Percentiles rank a stretch among this genome's conserved stretches.
These are phyloP conservation scores for Lathamus discolor DNA, from an alignment of 2,113 vertebrate genomes.

Conservation along the genomic window DNA sequence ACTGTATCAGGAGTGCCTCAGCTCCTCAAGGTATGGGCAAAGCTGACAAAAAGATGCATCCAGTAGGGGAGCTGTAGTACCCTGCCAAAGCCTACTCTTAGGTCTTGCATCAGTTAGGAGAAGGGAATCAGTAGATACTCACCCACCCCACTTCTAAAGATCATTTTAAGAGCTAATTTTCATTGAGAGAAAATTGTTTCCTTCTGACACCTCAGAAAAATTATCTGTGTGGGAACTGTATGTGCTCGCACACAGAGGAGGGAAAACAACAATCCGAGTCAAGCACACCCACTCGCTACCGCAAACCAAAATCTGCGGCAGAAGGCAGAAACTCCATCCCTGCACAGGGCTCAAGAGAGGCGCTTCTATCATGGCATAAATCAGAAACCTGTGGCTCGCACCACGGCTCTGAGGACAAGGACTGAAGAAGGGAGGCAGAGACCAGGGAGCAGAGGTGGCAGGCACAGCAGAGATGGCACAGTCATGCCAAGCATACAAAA, in stretches of 20 bases:
- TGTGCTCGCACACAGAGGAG: neutral
- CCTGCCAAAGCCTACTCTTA: neutral
- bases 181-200: neutral
- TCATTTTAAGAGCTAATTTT: neutral
- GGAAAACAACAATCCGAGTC: neutral
- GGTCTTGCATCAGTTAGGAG: neutral
- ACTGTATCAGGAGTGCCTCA: accelerated
- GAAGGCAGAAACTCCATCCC: neutral
- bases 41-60: neutral
- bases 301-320: neutral
- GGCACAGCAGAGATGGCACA: accelerated
- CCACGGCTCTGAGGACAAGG: neutral
- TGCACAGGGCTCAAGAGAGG: neutral
- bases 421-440: neutral
- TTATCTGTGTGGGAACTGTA: neutral
- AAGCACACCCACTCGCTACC: neutral
- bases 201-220: neutral
- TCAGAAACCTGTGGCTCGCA: accelerated
- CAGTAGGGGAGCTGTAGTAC: neutral
- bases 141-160: neutral
- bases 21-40: neutral
- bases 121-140: neutral
- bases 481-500: accelerated
- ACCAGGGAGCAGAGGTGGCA: neutral
- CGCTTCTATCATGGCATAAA: accelerated